Evolutionary conservation across 35 echinoderm and acorn worm genomes (phyloP), one percentile per base, ranked within the genome.

Genomic region (Lytechinus pictus): DNA sequence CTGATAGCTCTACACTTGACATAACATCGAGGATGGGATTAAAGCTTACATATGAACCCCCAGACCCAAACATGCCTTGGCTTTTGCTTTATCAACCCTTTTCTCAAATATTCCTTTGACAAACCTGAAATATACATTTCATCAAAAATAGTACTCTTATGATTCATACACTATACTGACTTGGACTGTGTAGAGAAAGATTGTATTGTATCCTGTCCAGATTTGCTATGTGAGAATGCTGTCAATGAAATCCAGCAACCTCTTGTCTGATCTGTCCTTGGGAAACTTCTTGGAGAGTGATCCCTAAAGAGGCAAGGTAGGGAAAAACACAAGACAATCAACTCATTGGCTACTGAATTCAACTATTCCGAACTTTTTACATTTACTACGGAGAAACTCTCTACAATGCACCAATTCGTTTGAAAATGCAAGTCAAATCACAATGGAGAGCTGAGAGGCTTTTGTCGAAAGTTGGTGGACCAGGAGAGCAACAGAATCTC

Each of bases 211-310:
- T 71, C 87, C 87, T 29, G 28, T 10, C 5, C 12, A 10, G 9
- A 10, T 53, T 53, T 93, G 60, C 94, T 96, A 98, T 66, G 61
- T 61, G 9, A 99, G 94, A 44, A 99, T 94, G 87, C 94, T 94
- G 94, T 98, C 94, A 27, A 99, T 96, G 90, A 96, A 99, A 57
- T 99, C 96, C 28, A 98, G 95, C 27, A 99, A 90, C 54, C 97
- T 91, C 19, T 96, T 97, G 88, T 99, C 98, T 55, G 98, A 97
- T 86, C 97, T 96, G 90, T 99, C 98, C 90, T 99, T 97, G 89
- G 98, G 98, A 86, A 99, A 97, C 86, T 99, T 99, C 92, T 99
- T 97, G 27, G 96, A 87, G 24, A 99, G 92, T 12, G 98, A 99
- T 55, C 89, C 98, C 97, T 99, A 87, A 4, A 60, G 52, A 58